These are phyloP conservation scores for Mastigias papua DNA, from an alignment of 30 jellyfish, hydroid and myxozoan species.

Conservation along the genomic window DNA sequence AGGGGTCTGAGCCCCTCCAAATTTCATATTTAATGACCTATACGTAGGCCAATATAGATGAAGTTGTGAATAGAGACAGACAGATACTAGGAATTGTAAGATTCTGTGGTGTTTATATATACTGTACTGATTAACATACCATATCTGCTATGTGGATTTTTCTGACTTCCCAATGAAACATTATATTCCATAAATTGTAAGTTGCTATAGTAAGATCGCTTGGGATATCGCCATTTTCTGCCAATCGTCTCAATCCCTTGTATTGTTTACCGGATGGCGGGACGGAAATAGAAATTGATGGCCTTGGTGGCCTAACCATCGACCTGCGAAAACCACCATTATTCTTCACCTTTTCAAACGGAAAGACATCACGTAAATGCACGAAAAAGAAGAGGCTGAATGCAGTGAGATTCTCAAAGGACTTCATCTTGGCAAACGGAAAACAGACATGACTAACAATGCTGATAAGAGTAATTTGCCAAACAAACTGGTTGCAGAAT, in stretches of 20 bases:
- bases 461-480: neutral
- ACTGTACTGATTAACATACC: too few species aligned
- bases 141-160: constrained; percentile 76
- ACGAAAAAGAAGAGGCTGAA: neutral
- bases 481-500: constrained; percentile 1
- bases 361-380: neutral
- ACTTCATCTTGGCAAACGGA: neutral
- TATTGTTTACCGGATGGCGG: neutral
- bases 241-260: neutral
- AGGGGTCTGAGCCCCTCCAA: too few species aligned
- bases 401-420: neutral
- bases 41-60: too few species aligned
- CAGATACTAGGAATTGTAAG: too few species aligned
- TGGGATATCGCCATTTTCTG: constrained; percentile 10
- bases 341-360: neutral
- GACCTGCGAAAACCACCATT: neutral
- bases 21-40: too few species aligned
- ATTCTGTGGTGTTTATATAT: too few species aligned
- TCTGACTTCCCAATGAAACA: constrained; percentile 95
- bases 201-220: constrained; percentile 78
- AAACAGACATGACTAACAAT: neutral
- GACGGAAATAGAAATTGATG: neutral
- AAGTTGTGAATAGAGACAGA: too few species aligned
- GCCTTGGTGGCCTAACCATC: neutral
- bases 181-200: constrained; percentile 84